Conservation (phyloP, 2,888 invertebrate species). For the Koerneria pararmatus region DNA sequence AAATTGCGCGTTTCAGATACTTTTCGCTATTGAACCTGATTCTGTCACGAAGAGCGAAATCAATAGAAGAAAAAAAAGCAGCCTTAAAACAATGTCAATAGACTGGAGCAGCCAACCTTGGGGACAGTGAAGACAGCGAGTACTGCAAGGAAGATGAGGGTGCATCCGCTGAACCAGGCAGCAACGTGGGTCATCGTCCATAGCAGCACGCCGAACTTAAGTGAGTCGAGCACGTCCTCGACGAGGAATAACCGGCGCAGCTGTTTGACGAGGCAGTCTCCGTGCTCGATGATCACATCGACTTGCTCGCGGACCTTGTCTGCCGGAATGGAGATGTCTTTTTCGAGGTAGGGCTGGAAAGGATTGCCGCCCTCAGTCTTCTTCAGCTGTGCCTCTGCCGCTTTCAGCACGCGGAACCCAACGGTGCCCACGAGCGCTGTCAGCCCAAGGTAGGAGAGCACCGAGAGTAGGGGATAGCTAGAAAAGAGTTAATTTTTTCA, state of each 20-base stretch:
- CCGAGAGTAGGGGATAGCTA: conserved; percentile 61
- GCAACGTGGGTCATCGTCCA: conserved; percentile 97
- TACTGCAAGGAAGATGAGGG: conserved; percentile 78
- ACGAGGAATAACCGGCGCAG: conserved; percentile 89
- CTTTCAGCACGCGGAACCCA: conserved; percentile 71
- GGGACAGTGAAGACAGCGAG: conserved; percentile 54
- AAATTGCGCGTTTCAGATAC: too few relatives aligned
- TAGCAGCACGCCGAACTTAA: conserved; percentile 81
- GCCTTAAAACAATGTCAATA: too few relatives aligned
- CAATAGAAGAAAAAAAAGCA: too few relatives aligned
- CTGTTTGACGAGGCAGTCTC: conserved; percentile 77
- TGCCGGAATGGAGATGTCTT: conserved; percentile 80
- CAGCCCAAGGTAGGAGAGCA: conserved; percentile 85
- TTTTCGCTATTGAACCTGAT: too few relatives aligned
- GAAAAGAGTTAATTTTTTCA: conserved; percentile 7
- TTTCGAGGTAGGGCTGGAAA: conserved; percentile 81
- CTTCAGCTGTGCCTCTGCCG: conserved; percentile 65
- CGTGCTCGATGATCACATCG: conserved; percentile 79
- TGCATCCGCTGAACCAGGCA: conserved; percentile 98
- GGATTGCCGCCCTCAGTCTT: conserved; percentile 92
- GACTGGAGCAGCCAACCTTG: too few relatives aligned
- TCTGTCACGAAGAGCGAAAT: too few relatives aligned
- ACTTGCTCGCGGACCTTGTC: conserved; percentile 83
- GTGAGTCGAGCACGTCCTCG: conserved; percentile 84
- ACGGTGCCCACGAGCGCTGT: conserved; percentile 80